Conservation (phyloP, 1,140 invertebrate species). For the Ladona fulva region DNA sequence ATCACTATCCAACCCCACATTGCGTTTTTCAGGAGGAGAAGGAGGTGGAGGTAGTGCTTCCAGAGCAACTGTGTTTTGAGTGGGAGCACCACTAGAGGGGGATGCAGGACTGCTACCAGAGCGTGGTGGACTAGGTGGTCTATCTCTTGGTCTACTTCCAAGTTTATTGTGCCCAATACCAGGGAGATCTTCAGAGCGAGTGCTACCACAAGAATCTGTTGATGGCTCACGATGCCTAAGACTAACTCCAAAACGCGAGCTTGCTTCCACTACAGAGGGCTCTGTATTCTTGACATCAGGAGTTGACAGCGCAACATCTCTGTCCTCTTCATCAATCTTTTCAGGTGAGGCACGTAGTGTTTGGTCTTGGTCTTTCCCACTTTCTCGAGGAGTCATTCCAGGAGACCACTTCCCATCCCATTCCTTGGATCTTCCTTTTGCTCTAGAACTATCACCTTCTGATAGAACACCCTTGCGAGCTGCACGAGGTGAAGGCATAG, state of each 20-base stretch:
- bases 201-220: slow-evolving; percentile 47
- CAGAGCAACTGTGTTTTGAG: background rate
- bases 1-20: background rate
- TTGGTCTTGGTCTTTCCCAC: slow-evolving; percentile 34
- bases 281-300: slow-evolving; percentile 45
- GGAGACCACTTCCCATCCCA: slow-evolving; percentile 11
- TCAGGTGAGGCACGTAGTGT: slow-evolving; percentile 22
- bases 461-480: slow-evolving; percentile 15
- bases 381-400: slow-evolving; percentile 20
- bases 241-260: slow-evolving; percentile 60
- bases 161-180: slow-evolving; percentile 25
- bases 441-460: background rate
- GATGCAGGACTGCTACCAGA: slow-evolving; percentile 27
- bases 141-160: slow-evolving; percentile 19
- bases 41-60: slow-evolving; percentile 34
- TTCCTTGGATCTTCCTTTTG: background rate
- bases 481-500: slow-evolving; percentile 21
- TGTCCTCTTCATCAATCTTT: slow-evolving; percentile 32
- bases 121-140: slow-evolving; percentile 26
- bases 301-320: background rate
- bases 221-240: slow-evolving; percentile 55
- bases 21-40: slow-evolving; percentile 17
- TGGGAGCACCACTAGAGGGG: background rate
- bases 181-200: slow-evolving; percentile 30
- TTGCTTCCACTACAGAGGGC: slow-evolving; percentile 58